Evolutionary conservation across 2,888 invertebrate species (phyloP).

Genomic region (Thereva unica): DNA sequence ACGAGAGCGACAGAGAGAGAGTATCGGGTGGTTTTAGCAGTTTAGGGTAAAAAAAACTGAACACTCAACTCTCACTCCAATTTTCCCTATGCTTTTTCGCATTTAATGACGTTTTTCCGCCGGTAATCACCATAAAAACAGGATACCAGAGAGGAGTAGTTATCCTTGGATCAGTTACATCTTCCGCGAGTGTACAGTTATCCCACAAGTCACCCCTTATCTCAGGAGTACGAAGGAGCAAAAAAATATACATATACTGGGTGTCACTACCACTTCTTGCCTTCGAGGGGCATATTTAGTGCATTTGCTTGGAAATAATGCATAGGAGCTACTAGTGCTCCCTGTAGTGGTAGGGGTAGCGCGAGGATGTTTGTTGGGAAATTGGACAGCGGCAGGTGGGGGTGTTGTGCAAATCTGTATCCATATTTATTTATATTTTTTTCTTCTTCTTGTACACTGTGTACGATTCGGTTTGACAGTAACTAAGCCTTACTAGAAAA

Average conservation of each 20-base stretch:
- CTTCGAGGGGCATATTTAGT: too few relatives aligned
- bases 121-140: conserved; percentile 34
- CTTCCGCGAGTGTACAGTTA: conserved; percentile 25
- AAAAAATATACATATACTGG: conserved; percentile 12
- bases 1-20: neutral
- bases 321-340: too few relatives aligned
- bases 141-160: conserved; percentile 28
- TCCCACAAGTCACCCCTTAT: conserved; percentile 26
- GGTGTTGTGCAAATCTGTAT: too few relatives aligned
- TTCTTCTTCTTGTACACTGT: too few relatives aligned
- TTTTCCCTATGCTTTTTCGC: conserved; percentile 24
- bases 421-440: too few relatives aligned
- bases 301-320: too few relatives aligned
- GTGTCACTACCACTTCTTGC: conserved; percentile 10
- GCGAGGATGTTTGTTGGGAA: too few relatives aligned
- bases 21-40: too few relatives aligned
- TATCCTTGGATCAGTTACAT: conserved; percentile 35
- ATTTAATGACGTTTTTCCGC: conserved; percentile 36
- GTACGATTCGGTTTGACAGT: too few relatives aligned
- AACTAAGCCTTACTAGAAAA: too few relatives aligned
- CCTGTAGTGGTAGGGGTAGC: too few relatives aligned
- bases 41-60: conserved; percentile 3
- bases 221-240: conserved; percentile 17
- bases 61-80: conserved; percentile 5
- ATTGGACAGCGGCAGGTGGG: too few relatives aligned